Evolutionary conservation across 2,797 vertebrate species (phyloP).

Genomic region (Crenichthys baileyi): DNA sequence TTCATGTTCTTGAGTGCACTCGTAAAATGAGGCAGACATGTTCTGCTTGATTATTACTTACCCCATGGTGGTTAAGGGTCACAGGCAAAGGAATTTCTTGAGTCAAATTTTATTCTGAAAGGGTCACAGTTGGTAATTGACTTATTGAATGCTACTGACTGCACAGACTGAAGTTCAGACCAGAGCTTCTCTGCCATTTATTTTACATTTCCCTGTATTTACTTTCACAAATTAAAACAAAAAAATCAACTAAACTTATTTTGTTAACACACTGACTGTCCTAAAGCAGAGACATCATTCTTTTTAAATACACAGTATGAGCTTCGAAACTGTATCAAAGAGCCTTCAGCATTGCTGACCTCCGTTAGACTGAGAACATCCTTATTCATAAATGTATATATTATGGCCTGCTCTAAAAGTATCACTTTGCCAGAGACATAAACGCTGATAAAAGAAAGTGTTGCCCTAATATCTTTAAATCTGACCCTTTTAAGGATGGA

Average conservation of each 20-base stretch:
- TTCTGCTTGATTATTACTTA: conserved; percentile 42
- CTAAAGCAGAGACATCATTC: neutral
- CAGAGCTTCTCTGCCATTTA: neutral
- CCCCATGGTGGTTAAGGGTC: conserved; percentile 42
- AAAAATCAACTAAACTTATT: neutral
- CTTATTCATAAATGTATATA: neutral
- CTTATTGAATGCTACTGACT: conserved; percentile 42
- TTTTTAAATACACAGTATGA: neutral
- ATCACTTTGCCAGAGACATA: neutral
- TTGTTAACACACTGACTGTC: neutral
- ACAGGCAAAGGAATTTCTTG: conserved; percentile 26
- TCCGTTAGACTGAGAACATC: neutral
- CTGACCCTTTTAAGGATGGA: neutral
- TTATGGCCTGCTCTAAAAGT: neutral
- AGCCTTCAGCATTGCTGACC: neutral
- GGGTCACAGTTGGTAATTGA: conserved; percentile 60
- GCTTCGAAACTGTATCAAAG: neutral
- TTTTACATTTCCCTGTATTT: neutral
- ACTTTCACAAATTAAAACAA: conserved; percentile 18
- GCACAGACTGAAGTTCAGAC: conserved; percentile 14
- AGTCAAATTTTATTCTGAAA: conserved; percentile 43
- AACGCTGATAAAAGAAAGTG: neutral
- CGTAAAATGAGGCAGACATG: conserved; percentile 26
- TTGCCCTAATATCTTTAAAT: neutral
- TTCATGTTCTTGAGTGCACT: conserved; percentile 33